These are phyloP conservation scores for Pheosia gnoma DNA, from an alignment of 2,888 invertebrate species.

Conservation along the genomic window DNA sequence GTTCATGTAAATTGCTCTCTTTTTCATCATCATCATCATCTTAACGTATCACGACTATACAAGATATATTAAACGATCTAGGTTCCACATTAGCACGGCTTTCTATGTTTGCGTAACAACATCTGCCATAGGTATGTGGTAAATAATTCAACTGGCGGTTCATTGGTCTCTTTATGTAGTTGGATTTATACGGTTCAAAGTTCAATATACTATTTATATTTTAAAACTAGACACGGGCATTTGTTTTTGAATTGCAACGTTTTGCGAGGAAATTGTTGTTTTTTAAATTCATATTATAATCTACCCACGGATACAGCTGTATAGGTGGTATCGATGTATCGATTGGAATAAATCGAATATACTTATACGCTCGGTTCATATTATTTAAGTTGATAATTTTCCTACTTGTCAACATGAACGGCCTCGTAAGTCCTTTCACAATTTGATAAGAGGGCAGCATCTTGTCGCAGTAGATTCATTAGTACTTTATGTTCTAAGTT, in stretches of 20 bases:
- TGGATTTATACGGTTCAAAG: slow-evolving; percentile 28
- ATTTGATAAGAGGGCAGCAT: too few relatives aligned
- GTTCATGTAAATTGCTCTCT: too few relatives aligned
- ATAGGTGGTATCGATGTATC: too few relatives aligned
- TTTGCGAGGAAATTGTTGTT: neutral
- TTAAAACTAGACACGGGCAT: slow-evolving; percentile 24
- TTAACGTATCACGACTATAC: neutral
- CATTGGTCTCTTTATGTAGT: slow-evolving; percentile 40
- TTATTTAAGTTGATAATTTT: too few relatives aligned
- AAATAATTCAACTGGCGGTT: slow-evolving; percentile 31
- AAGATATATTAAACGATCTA: neutral
- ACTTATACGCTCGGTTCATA: too few relatives aligned
- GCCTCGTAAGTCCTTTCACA: too few relatives aligned
- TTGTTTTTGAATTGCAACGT: slow-evolving; percentile 1
- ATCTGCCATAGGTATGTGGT: slow-evolving; percentile 12
- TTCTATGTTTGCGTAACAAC: slow-evolving; percentile 34
- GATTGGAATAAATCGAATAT: too few relatives aligned
- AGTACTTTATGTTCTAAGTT: too few relatives aligned
- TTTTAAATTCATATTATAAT: neutral
- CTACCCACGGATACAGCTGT: neutral
- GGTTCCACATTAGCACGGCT: slow-evolving; percentile 22
- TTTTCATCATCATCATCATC: too few relatives aligned
- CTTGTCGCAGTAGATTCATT: too few relatives aligned
- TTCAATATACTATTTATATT: slow-evolving; percentile 42
- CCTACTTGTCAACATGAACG: too few relatives aligned